Percentiles rank a stretch among this genome's conserved stretches.
Evolutionary conservation across 2,113 vertebrate genomes (phyloP).

Genomic region (Nesoenas mayeri): DNA sequence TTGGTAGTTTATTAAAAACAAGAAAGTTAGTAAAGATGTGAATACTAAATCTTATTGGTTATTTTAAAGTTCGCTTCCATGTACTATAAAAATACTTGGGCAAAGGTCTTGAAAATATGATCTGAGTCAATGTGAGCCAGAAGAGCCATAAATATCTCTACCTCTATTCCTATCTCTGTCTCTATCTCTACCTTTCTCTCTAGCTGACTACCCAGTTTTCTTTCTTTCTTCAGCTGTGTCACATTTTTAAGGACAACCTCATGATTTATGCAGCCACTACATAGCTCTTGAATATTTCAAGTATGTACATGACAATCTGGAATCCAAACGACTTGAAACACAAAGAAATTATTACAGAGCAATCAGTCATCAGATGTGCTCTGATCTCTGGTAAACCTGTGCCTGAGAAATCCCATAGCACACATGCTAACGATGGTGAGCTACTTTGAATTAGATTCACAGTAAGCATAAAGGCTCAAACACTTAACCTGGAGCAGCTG

Average conservation of each 20-base stretch:
- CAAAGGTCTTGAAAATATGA: neutral
- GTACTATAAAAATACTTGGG: neutral
- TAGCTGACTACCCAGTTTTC: neutral
- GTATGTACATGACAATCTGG: neutral
- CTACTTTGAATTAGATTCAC: neutral
- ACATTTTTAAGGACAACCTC: neutral
- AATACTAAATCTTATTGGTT: neutral
- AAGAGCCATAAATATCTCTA: neutral
- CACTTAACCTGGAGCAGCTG: slow-evolving; percentile 20
- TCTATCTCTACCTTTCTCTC: neutral
- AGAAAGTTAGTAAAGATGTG: neutral
- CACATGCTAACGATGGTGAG: neutral
- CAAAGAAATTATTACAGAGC: neutral
- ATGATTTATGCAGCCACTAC: neutral
- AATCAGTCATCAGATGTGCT: neutral
- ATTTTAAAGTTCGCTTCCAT: neutral
- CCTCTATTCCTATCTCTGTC: neutral
- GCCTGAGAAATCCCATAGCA: neutral
- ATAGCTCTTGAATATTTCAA: neutral
- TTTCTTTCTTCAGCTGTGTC: neutral
- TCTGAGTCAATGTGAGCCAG: neutral
- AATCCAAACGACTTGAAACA: neutral
- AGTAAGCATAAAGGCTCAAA: neutral
- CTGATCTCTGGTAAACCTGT: neutral
- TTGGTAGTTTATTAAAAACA: neutral